Conservation (phyloP, 2,113 vertebrate genomes). For the Platysternon megacephalum region DNA sequence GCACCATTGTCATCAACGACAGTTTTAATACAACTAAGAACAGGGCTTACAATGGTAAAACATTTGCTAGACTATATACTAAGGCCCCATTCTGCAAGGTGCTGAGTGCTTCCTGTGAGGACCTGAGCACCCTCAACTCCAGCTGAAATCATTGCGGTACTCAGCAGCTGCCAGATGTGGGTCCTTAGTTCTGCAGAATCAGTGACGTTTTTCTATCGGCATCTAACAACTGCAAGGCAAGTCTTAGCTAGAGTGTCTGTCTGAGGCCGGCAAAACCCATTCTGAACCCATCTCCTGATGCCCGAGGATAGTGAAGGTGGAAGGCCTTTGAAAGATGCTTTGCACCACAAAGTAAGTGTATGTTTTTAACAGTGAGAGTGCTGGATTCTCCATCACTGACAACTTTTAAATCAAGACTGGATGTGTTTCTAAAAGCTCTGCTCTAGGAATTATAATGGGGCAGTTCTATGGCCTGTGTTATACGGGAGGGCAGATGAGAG, state of each 20-base stretch:
- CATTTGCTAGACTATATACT: not conserved
- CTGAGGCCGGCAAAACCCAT: not conserved
- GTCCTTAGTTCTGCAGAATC: not conserved
- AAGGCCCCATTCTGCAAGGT: not conserved
- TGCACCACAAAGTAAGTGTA: not conserved
- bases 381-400: too few species aligned
- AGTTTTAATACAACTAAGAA: not conserved
- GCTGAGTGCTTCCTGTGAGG: not conserved
- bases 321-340: not conserved
- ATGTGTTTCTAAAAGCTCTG: too few species aligned
- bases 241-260: not conserved
- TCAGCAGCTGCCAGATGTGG: not conserved
- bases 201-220: not conserved
- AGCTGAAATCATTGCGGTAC: not conserved
- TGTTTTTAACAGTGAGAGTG: too few species aligned
- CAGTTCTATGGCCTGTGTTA: too few species aligned
- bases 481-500: too few species aligned
- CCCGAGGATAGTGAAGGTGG: not conserved
- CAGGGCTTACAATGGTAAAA: not conserved
- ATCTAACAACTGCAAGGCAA: not conserved
- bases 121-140: not conserved
- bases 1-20: rapidly evolving
- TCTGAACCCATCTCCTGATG: not conserved
- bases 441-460: too few species aligned
- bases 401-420: too few species aligned